These are phyloP conservation scores for Psophia crepitans DNA, from an alignment of 2,113 vertebrate genomes.

Conservation along the genomic window DNA sequence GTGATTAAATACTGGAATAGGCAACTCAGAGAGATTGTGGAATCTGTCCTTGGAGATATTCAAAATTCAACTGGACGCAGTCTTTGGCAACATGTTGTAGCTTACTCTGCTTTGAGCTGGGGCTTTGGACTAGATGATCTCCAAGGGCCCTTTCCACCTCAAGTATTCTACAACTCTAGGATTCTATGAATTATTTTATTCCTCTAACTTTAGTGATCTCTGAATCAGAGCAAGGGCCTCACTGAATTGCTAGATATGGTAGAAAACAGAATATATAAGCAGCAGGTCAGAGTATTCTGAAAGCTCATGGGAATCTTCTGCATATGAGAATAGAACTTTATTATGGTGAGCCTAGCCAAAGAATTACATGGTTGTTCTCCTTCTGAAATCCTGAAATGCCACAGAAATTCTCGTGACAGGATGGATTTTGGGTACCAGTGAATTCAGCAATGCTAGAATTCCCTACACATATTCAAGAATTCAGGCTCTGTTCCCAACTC, in stretches of 20 bases:
- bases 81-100: background rate
- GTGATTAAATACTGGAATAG: background rate
- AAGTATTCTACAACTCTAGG: background rate
- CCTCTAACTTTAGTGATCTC: background rate
- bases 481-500: background rate
- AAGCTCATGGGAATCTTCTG: background rate
- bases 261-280: background rate
- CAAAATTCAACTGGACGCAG: background rate
- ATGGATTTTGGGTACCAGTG: background rate
- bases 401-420: background rate
- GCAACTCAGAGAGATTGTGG: background rate
- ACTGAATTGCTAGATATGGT: background rate
- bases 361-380: background rate
- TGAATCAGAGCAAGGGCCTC: background rate
- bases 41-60: background rate
- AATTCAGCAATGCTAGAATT: background rate
- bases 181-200: conserved; percentile 20
- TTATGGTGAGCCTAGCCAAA: background rate
- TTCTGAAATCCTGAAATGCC: background rate
- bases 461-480: background rate
- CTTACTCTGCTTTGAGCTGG: background rate
- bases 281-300: background rate
- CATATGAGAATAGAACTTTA: background rate
- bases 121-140: background rate
- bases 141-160: background rate